phyloP scores from a whole-genome alignment of 1,140 invertebrate genomes.

The Drosophila hydei region DNA sequence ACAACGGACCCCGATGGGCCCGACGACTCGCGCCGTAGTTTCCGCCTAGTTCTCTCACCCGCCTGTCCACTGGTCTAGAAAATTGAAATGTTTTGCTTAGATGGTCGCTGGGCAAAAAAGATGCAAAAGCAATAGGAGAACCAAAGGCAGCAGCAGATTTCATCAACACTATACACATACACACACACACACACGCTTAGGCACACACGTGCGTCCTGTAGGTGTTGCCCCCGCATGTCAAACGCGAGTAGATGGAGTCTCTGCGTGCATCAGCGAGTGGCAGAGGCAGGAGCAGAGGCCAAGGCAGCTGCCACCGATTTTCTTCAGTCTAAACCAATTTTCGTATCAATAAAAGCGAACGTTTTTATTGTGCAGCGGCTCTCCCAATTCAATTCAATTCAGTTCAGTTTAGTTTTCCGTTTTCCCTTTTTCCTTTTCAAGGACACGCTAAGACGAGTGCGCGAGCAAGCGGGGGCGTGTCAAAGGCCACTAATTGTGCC shows the following conservation, averaged over 20 bases:
- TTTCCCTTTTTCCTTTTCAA: conserved; percentile 63
- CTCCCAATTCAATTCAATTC: conserved; percentile 68
- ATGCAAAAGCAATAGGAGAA: conserved; percentile 30
- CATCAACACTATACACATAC: conserved; percentile 43
- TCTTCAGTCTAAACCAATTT: conserved; percentile 74
- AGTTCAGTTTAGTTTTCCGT: conserved; percentile 43
- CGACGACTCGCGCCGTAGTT: conserved; percentile 27
- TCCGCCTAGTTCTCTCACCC: conserved; percentile 35
- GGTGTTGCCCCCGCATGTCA: conserved; percentile 63
- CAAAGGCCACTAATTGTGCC: conserved; percentile 76
- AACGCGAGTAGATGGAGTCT: conserved; percentile 3
- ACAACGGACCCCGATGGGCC: conserved; percentile 60
- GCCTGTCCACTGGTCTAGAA: conserved; percentile 74
- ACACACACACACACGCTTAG: conserved; percentile 22
- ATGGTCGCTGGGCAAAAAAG: conserved; percentile 37
- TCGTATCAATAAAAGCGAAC: conserved; percentile 79
- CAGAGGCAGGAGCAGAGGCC: conserved; percentile 42
- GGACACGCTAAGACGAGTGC: conserved; percentile 40
- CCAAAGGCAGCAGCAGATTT: conserved; percentile 42
- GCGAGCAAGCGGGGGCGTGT: conserved; percentile 60
- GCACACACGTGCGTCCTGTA: conserved; percentile 68
- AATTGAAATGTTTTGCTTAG: conserved; percentile 76
- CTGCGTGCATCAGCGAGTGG: background rate
- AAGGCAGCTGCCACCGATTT: conserved; percentile 70
- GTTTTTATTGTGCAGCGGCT: conserved; percentile 52